Conservation (phyloP, 2,113 vertebrate species). For the Alaudala cheleensis region DNA sequence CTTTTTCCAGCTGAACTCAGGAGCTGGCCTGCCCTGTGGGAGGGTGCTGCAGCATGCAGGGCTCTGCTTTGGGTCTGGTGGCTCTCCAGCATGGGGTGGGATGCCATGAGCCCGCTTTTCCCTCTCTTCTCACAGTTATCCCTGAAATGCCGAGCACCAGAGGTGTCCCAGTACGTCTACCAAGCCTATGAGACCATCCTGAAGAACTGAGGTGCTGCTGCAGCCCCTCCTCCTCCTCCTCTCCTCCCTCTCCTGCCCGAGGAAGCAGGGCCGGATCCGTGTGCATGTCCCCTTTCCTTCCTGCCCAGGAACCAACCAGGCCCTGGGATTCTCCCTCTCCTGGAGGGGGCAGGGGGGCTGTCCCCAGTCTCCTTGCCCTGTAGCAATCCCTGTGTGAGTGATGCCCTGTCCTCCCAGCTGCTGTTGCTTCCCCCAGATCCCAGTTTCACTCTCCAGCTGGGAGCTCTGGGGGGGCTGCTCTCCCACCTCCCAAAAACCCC, state of each 20-base stretch:
- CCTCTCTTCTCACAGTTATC: slow-evolving; percentile 79
- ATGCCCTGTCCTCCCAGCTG: neutral
- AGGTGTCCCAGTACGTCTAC: slow-evolving; percentile 89
- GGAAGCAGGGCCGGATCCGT: neutral
- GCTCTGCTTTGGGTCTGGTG: neutral
- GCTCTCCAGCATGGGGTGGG: fast-evolving
- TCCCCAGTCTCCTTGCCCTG: neutral
- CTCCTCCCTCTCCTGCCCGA: neutral
- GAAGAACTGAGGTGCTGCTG: slow-evolving; percentile 84
- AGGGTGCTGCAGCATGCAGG: neutral
- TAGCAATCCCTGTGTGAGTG: neutral
- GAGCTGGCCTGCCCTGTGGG: neutral
- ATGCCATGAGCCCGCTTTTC: neutral
- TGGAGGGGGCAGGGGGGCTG: neutral
- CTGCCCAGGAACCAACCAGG: neutral
- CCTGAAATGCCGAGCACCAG: slow-evolving; percentile 91
- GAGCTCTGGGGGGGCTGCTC: neutral
- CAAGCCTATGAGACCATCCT: slow-evolving; percentile 91
- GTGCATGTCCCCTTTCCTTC: neutral
- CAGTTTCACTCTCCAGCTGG: neutral
- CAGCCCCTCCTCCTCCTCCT: neutral
- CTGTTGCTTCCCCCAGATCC: neutral
- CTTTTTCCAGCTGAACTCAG: neutral
- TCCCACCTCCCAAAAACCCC: neutral
- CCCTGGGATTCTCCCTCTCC: neutral